Evolutionary conservation across 2,888 invertebrate species (phyloP).

Genomic region (Andrena camellia): DNA sequence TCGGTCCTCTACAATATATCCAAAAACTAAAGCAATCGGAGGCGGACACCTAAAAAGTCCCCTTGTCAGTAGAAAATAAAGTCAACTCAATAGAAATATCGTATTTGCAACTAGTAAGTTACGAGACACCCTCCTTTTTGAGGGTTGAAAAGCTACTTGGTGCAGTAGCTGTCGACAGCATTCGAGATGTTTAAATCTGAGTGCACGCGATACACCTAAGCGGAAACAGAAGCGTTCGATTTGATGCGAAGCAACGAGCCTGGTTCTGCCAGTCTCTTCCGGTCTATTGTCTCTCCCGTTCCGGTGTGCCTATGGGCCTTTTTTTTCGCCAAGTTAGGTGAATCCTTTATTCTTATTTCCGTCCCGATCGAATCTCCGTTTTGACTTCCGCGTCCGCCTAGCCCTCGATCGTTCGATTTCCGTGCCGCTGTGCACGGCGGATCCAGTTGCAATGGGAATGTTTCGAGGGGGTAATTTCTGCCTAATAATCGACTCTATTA

Average conservation of each 20-base stretch:
- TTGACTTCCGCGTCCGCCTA: constrained; percentile 34
- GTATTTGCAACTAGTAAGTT: not conserved
- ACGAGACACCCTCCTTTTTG: no score
- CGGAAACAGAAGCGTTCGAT: constrained; percentile 10
- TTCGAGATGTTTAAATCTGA: not conserved
- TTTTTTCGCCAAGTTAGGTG: constrained; percentile 46
- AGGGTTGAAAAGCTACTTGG: no score
- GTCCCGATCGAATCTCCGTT: constrained; percentile 42
- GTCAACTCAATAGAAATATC: no score
- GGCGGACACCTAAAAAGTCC: no score
- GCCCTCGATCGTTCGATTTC: constrained; percentile 35
- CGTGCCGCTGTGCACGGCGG: not conserved
- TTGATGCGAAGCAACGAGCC: not conserved
- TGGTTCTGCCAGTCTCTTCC: constrained; percentile 34
- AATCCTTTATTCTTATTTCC: constrained; percentile 59
- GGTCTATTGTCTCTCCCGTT: constrained; percentile 45
- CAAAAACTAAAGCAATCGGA: no score
- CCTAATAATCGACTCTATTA: constrained; percentile 16
- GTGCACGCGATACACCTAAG: not conserved
- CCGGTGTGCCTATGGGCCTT: constrained; percentile 42
- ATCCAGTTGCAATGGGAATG: not conserved
- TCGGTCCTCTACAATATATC: no score
- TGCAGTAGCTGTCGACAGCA: not conserved
- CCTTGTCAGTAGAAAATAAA: no score
- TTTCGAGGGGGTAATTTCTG: constrained; percentile 7